These are phyloP conservation scores for Chunga burmeisteri DNA, from an alignment of 2,113 vertebrate species.

Conservation along the genomic window DNA sequence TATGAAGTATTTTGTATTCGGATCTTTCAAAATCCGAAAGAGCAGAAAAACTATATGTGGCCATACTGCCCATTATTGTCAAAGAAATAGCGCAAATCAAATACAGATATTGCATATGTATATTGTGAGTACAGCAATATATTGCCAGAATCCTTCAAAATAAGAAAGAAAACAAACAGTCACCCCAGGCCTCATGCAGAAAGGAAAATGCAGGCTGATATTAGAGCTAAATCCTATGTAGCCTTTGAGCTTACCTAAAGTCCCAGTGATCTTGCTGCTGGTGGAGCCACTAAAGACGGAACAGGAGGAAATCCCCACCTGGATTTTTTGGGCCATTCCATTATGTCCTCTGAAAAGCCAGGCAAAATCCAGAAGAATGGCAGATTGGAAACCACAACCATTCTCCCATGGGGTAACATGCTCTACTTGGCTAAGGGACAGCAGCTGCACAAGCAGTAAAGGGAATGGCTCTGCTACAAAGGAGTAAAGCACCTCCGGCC, in stretches of 20 bases:
- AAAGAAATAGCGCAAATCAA: neutral
- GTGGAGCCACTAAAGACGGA: neutral
- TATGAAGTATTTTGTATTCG: neutral
- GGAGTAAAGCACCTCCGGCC: neutral
- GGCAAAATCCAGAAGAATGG: neutral
- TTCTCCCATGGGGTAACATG: neutral
- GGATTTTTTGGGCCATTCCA: neutral
- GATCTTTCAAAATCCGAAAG: neutral
- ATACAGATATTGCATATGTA: neutral
- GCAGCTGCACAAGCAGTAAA: neutral
- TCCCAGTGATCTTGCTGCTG: neutral
- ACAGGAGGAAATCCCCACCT: neutral
- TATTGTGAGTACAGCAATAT: neutral
- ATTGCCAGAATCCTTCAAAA: neutral
- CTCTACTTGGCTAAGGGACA: neutral
- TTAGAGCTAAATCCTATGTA: neutral
- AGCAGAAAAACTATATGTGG: neutral
- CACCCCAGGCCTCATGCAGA: neutral
- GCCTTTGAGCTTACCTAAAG: neutral
- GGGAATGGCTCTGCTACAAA: neutral
- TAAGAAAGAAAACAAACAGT: neutral
- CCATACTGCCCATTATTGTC: neutral
- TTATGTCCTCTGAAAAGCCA: neutral
- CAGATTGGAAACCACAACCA: neutral
- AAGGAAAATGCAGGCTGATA: neutral